Conservation (phyloP, 2,888 invertebrate species). For the Aleiodes leptofemur region DNA sequence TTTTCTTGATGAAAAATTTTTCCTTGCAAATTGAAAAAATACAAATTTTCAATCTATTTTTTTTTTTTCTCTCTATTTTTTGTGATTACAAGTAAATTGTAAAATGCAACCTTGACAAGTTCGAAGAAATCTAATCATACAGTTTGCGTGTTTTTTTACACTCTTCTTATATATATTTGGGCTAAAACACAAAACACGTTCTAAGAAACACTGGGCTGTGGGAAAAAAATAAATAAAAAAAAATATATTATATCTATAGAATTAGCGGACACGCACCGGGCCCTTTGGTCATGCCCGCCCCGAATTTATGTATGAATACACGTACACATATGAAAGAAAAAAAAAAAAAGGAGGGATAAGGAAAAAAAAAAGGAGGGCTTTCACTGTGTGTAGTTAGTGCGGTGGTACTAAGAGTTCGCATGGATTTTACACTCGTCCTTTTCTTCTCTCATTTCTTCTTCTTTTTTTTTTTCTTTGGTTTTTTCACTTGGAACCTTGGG, state of each 20-base stretch:
- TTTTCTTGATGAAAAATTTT: too few species aligned
- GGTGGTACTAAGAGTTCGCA: background rate
- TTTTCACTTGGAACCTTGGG: background rate
- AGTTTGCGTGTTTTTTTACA: slow-evolving; percentile 24
- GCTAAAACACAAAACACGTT: slow-evolving; percentile 19
- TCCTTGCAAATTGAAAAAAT: too few species aligned
- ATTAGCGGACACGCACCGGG: slow-evolving; percentile 25
- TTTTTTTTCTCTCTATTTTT: too few species aligned
- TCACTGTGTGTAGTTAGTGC: slow-evolving; percentile 10
- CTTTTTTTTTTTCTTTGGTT: background rate
- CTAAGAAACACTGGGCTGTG: slow-evolving; percentile 26
- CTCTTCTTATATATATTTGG: slow-evolving; percentile 6
- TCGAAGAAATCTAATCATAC: slow-evolving; percentile 24
- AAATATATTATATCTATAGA: slow-evolving; percentile 15
- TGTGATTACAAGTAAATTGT: background rate
- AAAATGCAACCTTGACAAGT: slow-evolving; percentile 16
- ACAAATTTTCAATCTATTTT: too few species aligned
- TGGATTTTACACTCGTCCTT: slow-evolving; percentile 5
- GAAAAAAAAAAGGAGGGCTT: background rate
- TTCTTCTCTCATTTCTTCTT: background rate
- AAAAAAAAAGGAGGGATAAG: background rate
- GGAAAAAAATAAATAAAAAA: slow-evolving; percentile 14
- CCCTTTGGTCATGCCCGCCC: slow-evolving; percentile 27
- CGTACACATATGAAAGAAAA: background rate
- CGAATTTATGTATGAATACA: background rate